Evolutionary conservation across 2,888 invertebrate genomes (phyloP).

Genomic region (Diogma glabrata): DNA sequence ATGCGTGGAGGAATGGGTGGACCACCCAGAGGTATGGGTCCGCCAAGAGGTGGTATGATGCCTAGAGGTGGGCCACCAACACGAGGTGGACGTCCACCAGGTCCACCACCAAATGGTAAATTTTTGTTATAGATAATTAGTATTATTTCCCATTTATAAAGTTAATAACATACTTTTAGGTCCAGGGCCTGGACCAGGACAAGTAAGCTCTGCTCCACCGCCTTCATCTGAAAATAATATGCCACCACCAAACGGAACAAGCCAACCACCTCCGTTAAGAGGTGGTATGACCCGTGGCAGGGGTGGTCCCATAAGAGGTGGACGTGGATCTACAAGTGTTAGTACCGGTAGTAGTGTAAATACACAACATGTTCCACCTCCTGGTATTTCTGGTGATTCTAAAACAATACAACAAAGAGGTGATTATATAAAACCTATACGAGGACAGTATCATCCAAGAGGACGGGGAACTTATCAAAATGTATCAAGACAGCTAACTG

Average conservation of each 20-base stretch:
- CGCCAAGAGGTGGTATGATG: slow-evolving; percentile 18
- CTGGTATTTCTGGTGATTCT: neutral
- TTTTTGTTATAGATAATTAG: slow-evolving; percentile 12
- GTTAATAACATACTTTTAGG: slow-evolving; percentile 1
- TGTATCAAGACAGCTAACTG: slow-evolving; percentile 9
- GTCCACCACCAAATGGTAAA: slow-evolving; percentile 33
- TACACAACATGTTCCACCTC: slow-evolving; percentile 1
- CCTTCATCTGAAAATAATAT: slow-evolving; percentile 20
- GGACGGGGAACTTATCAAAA: slow-evolving; percentile 23
- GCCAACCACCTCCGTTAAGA: slow-evolving; percentile 20
- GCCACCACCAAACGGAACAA: slow-evolving; percentile 16
- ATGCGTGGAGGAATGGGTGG: slow-evolving; percentile 19
- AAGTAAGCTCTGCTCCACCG: too few species aligned
- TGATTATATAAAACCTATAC: neutral
- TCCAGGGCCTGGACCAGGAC: slow-evolving; percentile 16
- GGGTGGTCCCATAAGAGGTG: slow-evolving; percentile 29
- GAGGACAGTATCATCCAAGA: slow-evolving; percentile 28
- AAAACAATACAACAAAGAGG: slow-evolving; percentile 5
- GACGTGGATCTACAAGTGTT: slow-evolving; percentile 32
- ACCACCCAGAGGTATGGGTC: slow-evolving; percentile 18
- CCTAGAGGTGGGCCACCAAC: slow-evolving; percentile 6
- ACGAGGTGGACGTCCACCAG: slow-evolving; percentile 28
- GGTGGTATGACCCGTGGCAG: slow-evolving; percentile 28
- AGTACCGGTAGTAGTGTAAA: slow-evolving; percentile 12
- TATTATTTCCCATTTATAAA: neutral